These are phyloP conservation scores for Chrysolina haemoptera DNA, from an alignment of 2,888 invertebrate species.

Conservation along the genomic window DNA sequence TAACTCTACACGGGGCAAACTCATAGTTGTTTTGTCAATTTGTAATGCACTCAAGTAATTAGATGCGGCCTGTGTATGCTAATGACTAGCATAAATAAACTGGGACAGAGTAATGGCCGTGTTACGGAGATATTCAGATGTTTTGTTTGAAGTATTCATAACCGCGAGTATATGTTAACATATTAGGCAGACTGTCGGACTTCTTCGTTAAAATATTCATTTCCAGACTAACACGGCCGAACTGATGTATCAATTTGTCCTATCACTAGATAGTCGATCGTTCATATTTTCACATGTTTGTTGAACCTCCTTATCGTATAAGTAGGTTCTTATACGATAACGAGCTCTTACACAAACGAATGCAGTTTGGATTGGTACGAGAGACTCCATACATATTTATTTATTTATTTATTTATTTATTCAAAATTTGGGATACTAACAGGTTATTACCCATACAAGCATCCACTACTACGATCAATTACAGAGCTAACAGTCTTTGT, in stretches of 20 bases:
- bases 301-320: too few relatives aligned
- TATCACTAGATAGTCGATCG: too few relatives aligned
- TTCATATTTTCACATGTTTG: too few relatives aligned
- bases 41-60: conserved; percentile 56
- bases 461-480: too few relatives aligned
- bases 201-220: conserved; percentile 32
- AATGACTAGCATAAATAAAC: conserved; percentile 53
- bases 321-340: too few relatives aligned
- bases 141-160: conserved; percentile 58
- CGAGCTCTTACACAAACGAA: too few relatives aligned
- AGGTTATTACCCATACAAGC: too few relatives aligned
- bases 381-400: too few relatives aligned
- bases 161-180: conserved; percentile 24
- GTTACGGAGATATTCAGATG: conserved; percentile 52
- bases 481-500: too few relatives aligned
- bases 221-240: conserved; percentile 20
- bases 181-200: conserved; percentile 33
- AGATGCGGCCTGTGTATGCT: conserved; percentile 52
- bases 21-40: conserved; percentile 27
- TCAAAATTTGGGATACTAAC: too few relatives aligned
- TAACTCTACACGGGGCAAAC: background rate
- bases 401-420: too few relatives aligned
- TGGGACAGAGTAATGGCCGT: conserved; percentile 50
- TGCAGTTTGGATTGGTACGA: too few relatives aligned
- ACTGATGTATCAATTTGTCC: background rate